Evolutionary conservation across 2,113 vertebrate genomes (phyloP).

Genomic region (Clupea harengus): DNA sequence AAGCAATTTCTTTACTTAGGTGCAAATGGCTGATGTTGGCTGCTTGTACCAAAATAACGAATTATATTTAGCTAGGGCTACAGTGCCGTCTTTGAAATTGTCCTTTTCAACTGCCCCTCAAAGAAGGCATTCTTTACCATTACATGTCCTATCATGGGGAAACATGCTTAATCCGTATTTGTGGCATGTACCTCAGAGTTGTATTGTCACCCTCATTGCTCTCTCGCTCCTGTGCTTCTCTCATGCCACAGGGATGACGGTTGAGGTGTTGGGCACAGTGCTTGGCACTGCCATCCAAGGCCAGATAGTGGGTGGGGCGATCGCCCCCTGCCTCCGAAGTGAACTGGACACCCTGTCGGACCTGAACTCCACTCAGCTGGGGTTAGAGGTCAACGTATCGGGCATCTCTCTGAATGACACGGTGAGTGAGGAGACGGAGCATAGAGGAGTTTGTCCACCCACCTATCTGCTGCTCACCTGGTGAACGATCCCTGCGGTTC

Average conservation of each 20-base stretch:
- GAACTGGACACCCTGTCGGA: conserved; percentile 30
- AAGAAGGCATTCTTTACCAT: not conserved
- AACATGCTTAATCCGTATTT: not conserved
- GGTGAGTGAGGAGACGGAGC: conserved; percentile 60
- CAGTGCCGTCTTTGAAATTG: not conserved
- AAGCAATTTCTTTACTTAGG: not conserved
- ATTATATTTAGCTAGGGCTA: not conserved
- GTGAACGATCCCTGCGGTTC: not conserved
- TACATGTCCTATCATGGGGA: not conserved
- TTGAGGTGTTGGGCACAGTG: conserved; percentile 89
- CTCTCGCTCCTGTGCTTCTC: not conserved
- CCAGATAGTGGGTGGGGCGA: conserved; percentile 84
- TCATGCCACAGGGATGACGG: conserved; percentile 82
- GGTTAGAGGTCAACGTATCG: conserved; percentile 66
- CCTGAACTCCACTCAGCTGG: conserved; percentile 46
- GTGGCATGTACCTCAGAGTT: not conserved
- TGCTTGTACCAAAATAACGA: not conserved
- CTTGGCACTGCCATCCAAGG: conserved; percentile 92
- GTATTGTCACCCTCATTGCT: not conserved
- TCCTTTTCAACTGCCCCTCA: not conserved
- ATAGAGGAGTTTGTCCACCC: not conserved
- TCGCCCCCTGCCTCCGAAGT: conserved; percentile 70
- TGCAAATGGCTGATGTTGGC: not conserved
- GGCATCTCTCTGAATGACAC: conserved; percentile 68
- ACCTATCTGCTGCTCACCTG: not conserved